Evolutionary conservation across 2,888 invertebrate species (phyloP).

Genomic region (Cynaeus angustus): DNA sequence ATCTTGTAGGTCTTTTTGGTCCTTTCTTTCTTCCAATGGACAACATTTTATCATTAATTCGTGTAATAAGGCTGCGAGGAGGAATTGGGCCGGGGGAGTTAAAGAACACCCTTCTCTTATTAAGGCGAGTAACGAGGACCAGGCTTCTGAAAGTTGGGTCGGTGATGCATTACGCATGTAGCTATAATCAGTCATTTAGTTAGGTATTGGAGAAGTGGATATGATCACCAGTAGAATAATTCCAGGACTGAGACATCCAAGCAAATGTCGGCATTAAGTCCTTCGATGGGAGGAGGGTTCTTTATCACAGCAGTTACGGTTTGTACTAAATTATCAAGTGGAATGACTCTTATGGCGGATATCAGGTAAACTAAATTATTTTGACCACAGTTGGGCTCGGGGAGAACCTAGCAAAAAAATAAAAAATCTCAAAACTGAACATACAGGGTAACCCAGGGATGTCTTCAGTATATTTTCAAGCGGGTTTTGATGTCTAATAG

Average conservation of each 20-base stretch:
- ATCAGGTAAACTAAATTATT: constrained; percentile 85
- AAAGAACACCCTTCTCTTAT: constrained; percentile 83
- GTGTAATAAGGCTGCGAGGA: constrained; percentile 84
- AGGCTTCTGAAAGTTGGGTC: constrained; percentile 83
- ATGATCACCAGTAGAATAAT: constrained; percentile 80
- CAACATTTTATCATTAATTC: constrained; percentile 88
- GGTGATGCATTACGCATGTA: constrained; percentile 81
- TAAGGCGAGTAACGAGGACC: constrained; percentile 84
- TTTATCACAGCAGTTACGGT: constrained; percentile 88
- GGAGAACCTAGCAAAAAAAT: constrained; percentile 73
- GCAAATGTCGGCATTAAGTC: constrained; percentile 75
- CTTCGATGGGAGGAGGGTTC: constrained; percentile 79
- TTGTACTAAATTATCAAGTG: constrained; percentile 87
- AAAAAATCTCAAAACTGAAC: constrained; percentile 1
- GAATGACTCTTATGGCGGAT: constrained; percentile 87
- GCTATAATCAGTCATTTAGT: constrained; percentile 60
- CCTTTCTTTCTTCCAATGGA: constrained; percentile 85
- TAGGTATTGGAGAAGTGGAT: constrained; percentile 1
- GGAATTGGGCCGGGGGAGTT: constrained; percentile 85
- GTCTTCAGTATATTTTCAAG: too few relatives aligned
- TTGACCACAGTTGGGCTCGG: constrained; percentile 81
- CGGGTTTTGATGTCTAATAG: too few relatives aligned
- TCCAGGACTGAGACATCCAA: constrained; percentile 89
- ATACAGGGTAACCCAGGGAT: too few relatives aligned
- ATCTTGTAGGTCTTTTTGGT: constrained; percentile 86